phyloP scores from a whole-genome alignment of 2,113 vertebrate genomes.

The Notiomystis cincta region DNA sequence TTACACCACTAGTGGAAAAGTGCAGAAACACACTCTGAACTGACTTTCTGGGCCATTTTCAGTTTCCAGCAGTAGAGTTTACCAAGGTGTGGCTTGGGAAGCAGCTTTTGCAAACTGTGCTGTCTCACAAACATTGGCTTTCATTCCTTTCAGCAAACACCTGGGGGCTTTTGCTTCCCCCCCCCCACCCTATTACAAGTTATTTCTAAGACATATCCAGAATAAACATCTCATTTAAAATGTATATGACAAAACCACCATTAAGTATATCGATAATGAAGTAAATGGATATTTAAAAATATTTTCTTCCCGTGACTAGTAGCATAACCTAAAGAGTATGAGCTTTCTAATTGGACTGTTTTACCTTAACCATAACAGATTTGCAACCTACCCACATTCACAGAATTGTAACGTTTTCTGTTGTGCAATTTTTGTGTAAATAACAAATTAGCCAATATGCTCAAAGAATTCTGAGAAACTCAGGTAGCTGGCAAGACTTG shows the following conservation, averaged over 20 bases:
- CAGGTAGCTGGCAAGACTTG: background rate
- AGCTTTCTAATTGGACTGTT: background rate
- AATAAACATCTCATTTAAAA: background rate
- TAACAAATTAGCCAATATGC: background rate
- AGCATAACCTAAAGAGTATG: background rate
- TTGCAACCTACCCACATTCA: background rate
- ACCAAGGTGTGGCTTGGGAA: background rate
- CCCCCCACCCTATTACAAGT: background rate
- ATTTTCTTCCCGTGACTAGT: background rate
- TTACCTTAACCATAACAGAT: background rate
- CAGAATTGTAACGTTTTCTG: background rate
- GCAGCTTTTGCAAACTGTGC: background rate
- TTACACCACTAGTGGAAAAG: background rate
- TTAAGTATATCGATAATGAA: background rate
- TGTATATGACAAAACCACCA: background rate
- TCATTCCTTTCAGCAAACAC: background rate
- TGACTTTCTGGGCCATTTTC: background rate
- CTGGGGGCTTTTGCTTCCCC: fast-evolving
- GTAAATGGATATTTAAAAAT: background rate
- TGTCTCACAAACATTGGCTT: background rate
- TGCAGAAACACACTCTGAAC: background rate
- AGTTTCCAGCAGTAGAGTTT: background rate
- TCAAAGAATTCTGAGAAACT: background rate
- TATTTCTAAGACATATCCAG: background rate
- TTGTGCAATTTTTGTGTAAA: background rate